Evolutionary conservation across 1,140 invertebrate genomes (phyloP), one percentile per base, ranked within the genome.

Genomic region (Bathynomus jamesi): DNA sequence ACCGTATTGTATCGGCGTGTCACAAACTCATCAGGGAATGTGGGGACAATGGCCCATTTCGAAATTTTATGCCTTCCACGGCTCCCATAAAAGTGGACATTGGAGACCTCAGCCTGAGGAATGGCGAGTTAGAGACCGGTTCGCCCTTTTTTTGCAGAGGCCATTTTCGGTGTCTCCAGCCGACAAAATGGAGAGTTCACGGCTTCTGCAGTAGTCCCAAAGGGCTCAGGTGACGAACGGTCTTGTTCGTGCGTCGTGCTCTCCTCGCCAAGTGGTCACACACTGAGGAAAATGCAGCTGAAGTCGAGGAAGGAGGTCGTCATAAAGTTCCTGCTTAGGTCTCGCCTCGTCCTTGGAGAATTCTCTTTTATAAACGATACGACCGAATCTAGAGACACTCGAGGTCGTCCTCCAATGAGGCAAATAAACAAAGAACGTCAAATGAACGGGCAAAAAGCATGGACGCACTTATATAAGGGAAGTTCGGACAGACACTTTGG

Each of bases 131-230:
- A 28, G 72, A 74, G 72, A 74, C 68, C 67, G 70, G 67, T 70
- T 68, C 70, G 67, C 67, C 63, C 70, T 69, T 69, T 74, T 74
- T 68, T 74, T 74, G 66, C 21, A 53, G 40, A 53, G 72, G 40
- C 72, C 72, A 74, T 74, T 74, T 74, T 74, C 75, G 71, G 71
- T 67, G 73, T 69, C 68, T 71, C 76, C 74, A 69, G 72, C 76
- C 76, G 78, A 78, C 78, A 79, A 77, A 70, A 74, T 69, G 73
- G 75, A 71, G 76, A 77, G 77, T 53, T 78, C 75, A 71, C 72
- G 74, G 75, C 61, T 77, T 70, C 70, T 70, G 62, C 70, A 24
- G 73, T 28, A 63, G 76, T 71, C 76, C 68, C 74, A 30, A 69
- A 75, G 73, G 75, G 74, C 31, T 62, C 67, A 66, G 72, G 67